These are phyloP conservation scores for Salminus brasiliensis DNA, from an alignment of 2,113 vertebrate species.

Conservation along the genomic window DNA sequence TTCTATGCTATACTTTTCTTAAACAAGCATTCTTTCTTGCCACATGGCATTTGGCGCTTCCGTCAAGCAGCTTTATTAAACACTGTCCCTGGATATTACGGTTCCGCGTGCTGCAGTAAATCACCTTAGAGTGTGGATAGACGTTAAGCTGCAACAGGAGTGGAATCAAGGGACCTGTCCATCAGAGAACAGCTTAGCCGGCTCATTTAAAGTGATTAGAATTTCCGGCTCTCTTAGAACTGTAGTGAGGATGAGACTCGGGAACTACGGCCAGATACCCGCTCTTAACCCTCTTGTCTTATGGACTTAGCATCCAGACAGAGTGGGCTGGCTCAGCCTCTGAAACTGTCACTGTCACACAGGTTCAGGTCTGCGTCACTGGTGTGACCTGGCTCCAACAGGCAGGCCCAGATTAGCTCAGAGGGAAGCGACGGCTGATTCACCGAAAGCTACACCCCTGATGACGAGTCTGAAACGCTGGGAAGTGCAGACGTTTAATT, in stretches of 20 bases:
- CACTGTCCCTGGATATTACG: slow-evolving; percentile 20
- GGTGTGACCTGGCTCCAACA: neutral
- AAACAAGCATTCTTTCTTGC: neutral
- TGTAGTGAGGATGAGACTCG: slow-evolving; percentile 43
- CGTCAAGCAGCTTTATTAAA: slow-evolving; percentile 36
- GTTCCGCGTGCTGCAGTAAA: slow-evolving; percentile 16
- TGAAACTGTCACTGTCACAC: neutral
- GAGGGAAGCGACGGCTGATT: slow-evolving; percentile 1
- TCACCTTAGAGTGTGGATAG: slow-evolving; percentile 52
- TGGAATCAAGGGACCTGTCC: slow-evolving; percentile 60
- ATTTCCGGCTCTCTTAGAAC: slow-evolving; percentile 55
- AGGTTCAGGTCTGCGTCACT: neutral
- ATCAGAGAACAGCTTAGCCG: slow-evolving; percentile 51
- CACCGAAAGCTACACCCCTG: neutral
- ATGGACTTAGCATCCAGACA: slow-evolving; percentile 42
- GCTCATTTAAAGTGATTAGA: slow-evolving; percentile 67
- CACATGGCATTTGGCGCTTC: neutral
- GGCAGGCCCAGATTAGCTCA: slow-evolving; percentile 11
- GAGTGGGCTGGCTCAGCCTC: neutral
- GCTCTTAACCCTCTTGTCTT: slow-evolving; percentile 33
- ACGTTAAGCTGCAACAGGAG: slow-evolving; percentile 56
- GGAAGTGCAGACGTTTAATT: slow-evolving; percentile 38
- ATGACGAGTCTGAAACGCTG: slow-evolving; percentile 19
- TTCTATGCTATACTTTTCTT: slow-evolving; percentile 5
- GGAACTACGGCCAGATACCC: slow-evolving; percentile 25